Evolutionary conservation across 1,140 invertebrate genomes (phyloP).

Genomic region (Brachionus calyciflorus): DNA sequence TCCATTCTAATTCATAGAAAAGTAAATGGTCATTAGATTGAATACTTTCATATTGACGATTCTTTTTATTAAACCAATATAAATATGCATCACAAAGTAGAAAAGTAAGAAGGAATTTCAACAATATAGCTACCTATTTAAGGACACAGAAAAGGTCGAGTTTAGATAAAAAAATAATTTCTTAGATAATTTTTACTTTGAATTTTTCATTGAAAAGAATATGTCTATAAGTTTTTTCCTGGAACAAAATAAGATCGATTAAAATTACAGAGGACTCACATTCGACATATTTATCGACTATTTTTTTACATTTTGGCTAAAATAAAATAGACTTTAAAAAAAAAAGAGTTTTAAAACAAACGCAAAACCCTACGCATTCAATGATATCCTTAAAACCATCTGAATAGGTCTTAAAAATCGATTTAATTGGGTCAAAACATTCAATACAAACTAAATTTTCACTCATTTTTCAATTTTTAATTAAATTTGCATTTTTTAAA

Average conservation of each 20-base stretch:
- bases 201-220: slow-evolving; percentile 22
- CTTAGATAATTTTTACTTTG: background rate
- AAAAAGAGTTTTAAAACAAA: background rate
- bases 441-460: slow-evolving; percentile 37
- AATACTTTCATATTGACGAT: slow-evolving; percentile 44
- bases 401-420: slow-evolving; percentile 37
- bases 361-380: slow-evolving; percentile 1
- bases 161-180: background rate
- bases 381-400: slow-evolving; percentile 38
- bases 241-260: slow-evolving; percentile 29
- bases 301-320: slow-evolving; percentile 14
- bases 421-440: background rate
- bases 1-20: slow-evolving; percentile 45
- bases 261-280: slow-evolving; percentile 7
- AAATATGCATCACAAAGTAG: slow-evolving; percentile 43
- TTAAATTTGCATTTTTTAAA: background rate
- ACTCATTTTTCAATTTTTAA: background rate
- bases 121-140: background rate
- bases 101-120: slow-evolving; percentile 18
- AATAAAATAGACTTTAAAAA: background rate
- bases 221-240: slow-evolving; percentile 40
- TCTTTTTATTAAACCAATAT: slow-evolving; percentile 42
- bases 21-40: slow-evolving; percentile 29
- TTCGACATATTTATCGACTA: slow-evolving; percentile 37
- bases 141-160: background rate